phyloP scores from a whole-genome alignment of 2,888 invertebrate genomes.

The Amphipyra berbera region DNA sequence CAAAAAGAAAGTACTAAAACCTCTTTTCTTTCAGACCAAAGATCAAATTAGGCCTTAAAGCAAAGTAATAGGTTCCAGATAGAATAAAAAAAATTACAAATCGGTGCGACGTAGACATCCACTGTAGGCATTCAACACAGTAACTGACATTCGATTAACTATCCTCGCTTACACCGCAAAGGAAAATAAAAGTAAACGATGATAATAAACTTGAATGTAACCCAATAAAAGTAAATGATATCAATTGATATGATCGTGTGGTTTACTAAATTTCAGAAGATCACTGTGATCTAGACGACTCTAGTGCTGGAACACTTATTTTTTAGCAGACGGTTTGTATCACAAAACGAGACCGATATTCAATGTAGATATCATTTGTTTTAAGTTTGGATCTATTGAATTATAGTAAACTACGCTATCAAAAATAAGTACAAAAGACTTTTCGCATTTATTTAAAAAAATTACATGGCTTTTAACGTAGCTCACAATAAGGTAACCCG shows the following conservation, averaged over 20 bases:
- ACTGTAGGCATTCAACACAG: constrained; percentile 45
- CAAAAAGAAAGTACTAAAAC: no score
- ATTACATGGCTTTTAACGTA: constrained; percentile 36
- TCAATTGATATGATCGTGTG: constrained; percentile 9
- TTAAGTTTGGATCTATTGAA: no score
- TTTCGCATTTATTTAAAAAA: neutral
- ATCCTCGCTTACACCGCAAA: constrained; percentile 23
- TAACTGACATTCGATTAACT: constrained; percentile 51
- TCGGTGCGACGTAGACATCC: constrained; percentile 7
- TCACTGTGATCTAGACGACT: neutral
- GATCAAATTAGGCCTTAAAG: no score
- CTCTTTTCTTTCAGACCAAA: no score
- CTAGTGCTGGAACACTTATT: no score
- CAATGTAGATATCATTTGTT: no score
- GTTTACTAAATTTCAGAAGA: constrained; percentile 8
- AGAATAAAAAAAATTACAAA: constrained; percentile 34
- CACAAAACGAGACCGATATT: no score
- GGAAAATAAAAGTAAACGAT: constrained; percentile 47
- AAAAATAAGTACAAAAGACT: neutral
- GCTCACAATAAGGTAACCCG: constrained; percentile 45
- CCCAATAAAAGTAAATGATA: constrained; percentile 25
- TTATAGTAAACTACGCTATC: neutral
- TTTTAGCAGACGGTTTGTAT: no score
- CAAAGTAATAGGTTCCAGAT: neutral
- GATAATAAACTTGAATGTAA: constrained; percentile 29